Evolutionary conservation across 1,140 invertebrate species (phyloP), one percentile per base, ranked within the genome.

Genomic region (Bacillus rossius): DNA sequence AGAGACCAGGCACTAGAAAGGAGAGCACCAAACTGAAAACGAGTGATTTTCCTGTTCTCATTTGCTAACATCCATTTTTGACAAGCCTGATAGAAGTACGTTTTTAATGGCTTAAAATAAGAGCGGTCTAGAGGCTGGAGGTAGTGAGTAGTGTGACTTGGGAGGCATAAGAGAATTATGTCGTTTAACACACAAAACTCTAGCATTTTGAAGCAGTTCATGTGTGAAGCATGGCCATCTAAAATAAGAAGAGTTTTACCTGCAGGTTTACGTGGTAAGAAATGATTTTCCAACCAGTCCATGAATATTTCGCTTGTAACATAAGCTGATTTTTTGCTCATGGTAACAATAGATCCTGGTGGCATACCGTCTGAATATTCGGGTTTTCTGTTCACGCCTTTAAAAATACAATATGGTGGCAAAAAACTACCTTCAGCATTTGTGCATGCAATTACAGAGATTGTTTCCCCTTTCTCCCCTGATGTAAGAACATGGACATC

Each of bases 21-120:
- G 4, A 34, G 29, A 34, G 29, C 29, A 34, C 29, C 29, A 34
- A 34, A 34, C 25, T 26, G 49, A 2, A 51, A 34, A 8, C 19
- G 22, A 2, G 20, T 51, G 16, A 51, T 25, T 13, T 37, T 26
- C 13, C 50, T 13, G 50, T 14, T 34, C 2, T 26, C 17, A 29
- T 80, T 65, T 53, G 43, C 72, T 62, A 64, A 45, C 69, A 79
- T 67, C 75, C 76, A 81, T 38, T 43, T 66, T 65, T 76, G 20
- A 29, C 50, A 69, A 20, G 67, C 61, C 50, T 62, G 10, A 10
- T 23, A 67, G 22, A 63, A 69, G 14, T 65, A 40, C 41, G 58
- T 49, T 62, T 71, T 70, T 8, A 69, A 59, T 14, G 61, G 62
- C 55, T 66, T 67, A 52, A 69, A 71, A 55, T 69, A 67, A 43